Conservation (phyloP, 2,113 vertebrate genomes). For the Jaculus jaculus region DNA sequence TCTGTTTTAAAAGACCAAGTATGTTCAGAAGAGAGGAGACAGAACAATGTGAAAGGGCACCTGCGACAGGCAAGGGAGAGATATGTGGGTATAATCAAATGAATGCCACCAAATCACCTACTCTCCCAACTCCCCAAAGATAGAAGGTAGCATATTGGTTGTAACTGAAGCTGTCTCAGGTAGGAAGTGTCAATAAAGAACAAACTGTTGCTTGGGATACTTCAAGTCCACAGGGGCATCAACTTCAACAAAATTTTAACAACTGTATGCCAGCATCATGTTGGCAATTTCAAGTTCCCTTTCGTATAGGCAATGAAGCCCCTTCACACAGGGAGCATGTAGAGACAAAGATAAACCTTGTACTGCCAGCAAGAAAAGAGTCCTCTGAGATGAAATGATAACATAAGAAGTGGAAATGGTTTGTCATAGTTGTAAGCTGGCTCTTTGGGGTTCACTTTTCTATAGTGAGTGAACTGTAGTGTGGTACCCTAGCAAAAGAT, state of each 20-base stretch:
- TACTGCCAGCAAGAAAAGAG: slow-evolving; percentile 86
- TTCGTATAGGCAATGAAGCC: slow-evolving; percentile 86
- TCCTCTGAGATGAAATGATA: slow-evolving; percentile 90
- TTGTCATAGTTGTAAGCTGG: slow-evolving; percentile 86
- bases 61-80: slow-evolving; percentile 52
- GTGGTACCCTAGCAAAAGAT: slow-evolving; percentile 84
- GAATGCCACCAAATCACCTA: slow-evolving; percentile 62
- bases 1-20: slow-evolving; percentile 49
- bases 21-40: slow-evolving; percentile 41
- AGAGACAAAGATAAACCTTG: slow-evolving; percentile 89
- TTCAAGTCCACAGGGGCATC: slow-evolving; percentile 76
- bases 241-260: slow-evolving; percentile 83
- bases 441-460: slow-evolving; percentile 88
- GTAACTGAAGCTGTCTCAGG: slow-evolving; percentile 61
- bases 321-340: slow-evolving; percentile 85
- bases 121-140: slow-evolving; percentile 30
- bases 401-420: slow-evolving; percentile 89
- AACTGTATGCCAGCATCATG: slow-evolving; percentile 84
- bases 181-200: slow-evolving; percentile 66
- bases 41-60: slow-evolving; percentile 56
- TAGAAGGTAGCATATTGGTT: slow-evolving; percentile 61
- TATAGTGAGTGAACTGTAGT: slow-evolving; percentile 88
- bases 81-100: neutral
- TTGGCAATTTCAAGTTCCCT: slow-evolving; percentile 87
- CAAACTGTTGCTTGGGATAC: slow-evolving; percentile 66